Evolutionary conservation across 2,888 invertebrate species (phyloP).

Genomic region (Apamea anceps): DNA sequence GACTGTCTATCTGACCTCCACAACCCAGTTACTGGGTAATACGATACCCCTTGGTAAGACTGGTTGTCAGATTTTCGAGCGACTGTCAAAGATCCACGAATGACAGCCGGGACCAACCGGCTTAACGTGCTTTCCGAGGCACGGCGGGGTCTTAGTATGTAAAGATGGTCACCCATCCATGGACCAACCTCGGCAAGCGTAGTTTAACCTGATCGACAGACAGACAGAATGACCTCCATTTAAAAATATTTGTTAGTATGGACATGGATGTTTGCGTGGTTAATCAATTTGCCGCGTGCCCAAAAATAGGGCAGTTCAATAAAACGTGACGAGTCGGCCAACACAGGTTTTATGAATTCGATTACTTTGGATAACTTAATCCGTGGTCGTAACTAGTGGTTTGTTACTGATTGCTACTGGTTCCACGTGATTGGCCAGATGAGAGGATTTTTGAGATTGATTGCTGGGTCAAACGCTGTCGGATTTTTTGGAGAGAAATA

Average conservation of each 20-base stretch:
- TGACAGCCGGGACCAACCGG: too few species aligned
- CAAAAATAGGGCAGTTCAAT: constrained; percentile 38
- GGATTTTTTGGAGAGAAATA: neutral
- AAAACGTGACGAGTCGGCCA: constrained; percentile 57
- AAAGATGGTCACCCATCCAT: too few species aligned
- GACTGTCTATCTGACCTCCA: too few species aligned
- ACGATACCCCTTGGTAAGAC: too few species aligned
- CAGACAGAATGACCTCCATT: neutral
- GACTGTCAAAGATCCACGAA: too few species aligned
- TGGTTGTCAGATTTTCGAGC: too few species aligned
- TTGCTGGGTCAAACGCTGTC: constrained; percentile 4
- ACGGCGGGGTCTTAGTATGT: too few species aligned
- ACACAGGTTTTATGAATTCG: constrained; percentile 55
- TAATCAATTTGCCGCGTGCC: constrained; percentile 40
- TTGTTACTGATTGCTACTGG: constrained; percentile 46
- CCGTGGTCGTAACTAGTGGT: constrained; percentile 42
- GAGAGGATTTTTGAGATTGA: constrained; percentile 24
- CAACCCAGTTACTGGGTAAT: too few species aligned
- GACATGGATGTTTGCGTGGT: constrained; percentile 4
- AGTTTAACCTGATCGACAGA: too few species aligned
- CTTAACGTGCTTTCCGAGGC: too few species aligned
- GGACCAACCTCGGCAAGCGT: too few species aligned
- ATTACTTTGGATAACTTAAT: constrained; percentile 54
- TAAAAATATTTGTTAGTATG: neutral
- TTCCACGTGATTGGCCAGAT: constrained; percentile 37